Evolutionary conservation across 2,113 vertebrate species (phyloP).

Genomic region (Tachuris rubrigastra): DNA sequence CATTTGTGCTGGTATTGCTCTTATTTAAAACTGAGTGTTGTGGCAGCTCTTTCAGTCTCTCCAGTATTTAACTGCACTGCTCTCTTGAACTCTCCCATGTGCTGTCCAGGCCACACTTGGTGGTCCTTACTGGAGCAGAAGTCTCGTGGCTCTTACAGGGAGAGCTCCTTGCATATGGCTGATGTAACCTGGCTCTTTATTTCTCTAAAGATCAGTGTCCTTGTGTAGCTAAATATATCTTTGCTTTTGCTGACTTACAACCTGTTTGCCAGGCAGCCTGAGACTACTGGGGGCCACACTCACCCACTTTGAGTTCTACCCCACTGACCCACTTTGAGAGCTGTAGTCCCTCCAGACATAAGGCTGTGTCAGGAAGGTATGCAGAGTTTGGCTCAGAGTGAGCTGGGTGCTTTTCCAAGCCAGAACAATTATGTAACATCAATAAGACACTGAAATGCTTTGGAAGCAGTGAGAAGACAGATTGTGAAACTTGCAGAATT

Average conservation of each 20-base stretch:
- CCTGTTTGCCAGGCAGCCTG: neutral
- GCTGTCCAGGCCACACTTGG: neutral
- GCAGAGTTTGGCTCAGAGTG: neutral
- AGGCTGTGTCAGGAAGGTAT: neutral
- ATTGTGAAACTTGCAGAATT: neutral
- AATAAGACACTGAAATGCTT: neutral
- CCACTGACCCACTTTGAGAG: neutral
- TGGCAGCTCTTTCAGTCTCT: neutral
- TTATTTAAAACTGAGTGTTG: neutral
- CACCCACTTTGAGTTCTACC: neutral
- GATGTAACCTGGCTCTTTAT: neutral
- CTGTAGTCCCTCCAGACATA: neutral
- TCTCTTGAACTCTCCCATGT: neutral
- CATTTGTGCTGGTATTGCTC: neutral
- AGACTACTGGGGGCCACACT: neutral
- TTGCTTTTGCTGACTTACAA: neutral
- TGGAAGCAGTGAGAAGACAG: neutral
- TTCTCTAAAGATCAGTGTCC: neutral
- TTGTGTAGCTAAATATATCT: neutral
- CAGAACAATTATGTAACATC: slow-evolving; percentile 36
- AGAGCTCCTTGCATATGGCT: neutral
- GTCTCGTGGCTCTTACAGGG: neutral
- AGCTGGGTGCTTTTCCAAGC: neutral
- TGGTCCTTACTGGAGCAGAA: neutral
- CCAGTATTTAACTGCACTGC: neutral